phyloP scores from a whole-genome alignment of 2,888 invertebrate genomes.

The Drosophila anceps region DNA sequence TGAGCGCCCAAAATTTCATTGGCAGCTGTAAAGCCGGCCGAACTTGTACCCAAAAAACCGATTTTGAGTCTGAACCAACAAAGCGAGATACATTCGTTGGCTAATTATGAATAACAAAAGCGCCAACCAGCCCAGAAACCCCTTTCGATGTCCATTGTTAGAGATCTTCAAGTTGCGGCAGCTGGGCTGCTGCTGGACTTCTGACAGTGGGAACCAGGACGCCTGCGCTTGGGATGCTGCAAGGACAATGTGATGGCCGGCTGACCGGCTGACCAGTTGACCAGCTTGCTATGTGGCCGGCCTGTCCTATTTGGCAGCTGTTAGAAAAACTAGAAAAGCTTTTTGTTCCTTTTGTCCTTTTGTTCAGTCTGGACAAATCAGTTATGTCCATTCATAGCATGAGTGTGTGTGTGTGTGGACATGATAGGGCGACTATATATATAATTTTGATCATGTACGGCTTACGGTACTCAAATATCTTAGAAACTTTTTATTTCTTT shows the following conservation, averaged over 20 bases:
- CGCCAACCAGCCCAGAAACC: conserved; percentile 24
- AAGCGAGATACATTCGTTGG: conserved; percentile 21
- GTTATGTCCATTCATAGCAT: neutral
- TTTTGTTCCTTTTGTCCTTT: conserved; percentile 53
- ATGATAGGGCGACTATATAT: neutral
- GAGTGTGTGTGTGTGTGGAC: neutral
- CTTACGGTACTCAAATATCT: neutral
- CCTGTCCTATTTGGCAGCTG: conserved; percentile 47
- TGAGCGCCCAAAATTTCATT: conserved; percentile 7
- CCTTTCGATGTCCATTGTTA: conserved; percentile 47
- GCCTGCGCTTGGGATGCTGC: conserved; percentile 64
- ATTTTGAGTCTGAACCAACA: conserved; percentile 22
- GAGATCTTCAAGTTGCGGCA: conserved; percentile 29
- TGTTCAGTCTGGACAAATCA: conserved; percentile 43
- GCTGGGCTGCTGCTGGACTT: conserved; percentile 27
- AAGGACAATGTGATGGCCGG: conserved; percentile 36
- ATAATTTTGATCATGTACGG: neutral
- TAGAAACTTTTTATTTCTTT: neutral
- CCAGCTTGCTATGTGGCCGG: conserved; percentile 37
- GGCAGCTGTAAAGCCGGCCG: conserved; percentile 42
- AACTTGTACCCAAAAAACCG: conserved; percentile 33
- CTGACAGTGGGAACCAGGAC: conserved; percentile 25
- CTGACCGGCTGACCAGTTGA: conserved; percentile 20
- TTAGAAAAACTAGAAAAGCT: conserved; percentile 67
- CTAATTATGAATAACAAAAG: conserved; percentile 72